These are phyloP conservation scores for Holcopasites calliopsidis DNA, from an alignment of 1,140 invertebrate genomes.

Conservation along the genomic window DNA sequence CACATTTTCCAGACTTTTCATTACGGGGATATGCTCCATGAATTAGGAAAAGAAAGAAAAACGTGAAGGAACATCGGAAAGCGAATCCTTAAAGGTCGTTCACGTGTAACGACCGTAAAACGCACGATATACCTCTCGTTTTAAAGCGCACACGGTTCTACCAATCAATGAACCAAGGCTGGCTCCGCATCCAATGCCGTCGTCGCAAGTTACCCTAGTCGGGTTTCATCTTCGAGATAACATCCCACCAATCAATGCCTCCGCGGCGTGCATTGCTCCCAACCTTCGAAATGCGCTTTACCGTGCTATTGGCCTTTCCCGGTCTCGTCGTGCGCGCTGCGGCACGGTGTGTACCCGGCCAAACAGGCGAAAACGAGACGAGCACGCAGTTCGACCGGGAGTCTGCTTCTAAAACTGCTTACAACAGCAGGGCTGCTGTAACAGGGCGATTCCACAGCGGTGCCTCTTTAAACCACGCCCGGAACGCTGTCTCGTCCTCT, in stretches of 20 bases:
- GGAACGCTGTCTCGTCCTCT: slow-evolving; percentile 51
- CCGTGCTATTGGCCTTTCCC: slow-evolving; percentile 40
- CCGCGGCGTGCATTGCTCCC: slow-evolving; percentile 53
- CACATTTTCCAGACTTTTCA: background rate
- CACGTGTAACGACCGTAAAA: background rate
- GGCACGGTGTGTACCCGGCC: slow-evolving; percentile 38
- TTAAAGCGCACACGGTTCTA: slow-evolving; percentile 8
- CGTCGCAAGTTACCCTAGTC: slow-evolving; percentile 8
- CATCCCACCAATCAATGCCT: slow-evolving; percentile 56
- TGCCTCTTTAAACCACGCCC: slow-evolving; percentile 61
- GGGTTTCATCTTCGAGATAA: slow-evolving; percentile 55
- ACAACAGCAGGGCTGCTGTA: slow-evolving; percentile 36
- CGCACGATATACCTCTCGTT: background rate
- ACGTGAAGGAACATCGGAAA: background rate
- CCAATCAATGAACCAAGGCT: slow-evolving; percentile 28
- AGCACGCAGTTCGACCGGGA: slow-evolving; percentile 18
- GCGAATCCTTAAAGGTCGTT: background rate
- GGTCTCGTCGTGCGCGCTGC: background rate
- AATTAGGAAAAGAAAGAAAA: background rate
- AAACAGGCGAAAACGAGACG: slow-evolving; percentile 31
- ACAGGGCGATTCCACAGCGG: slow-evolving; percentile 27
- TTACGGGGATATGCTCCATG: background rate
- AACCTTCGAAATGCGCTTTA: slow-evolving; percentile 50
- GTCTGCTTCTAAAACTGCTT: slow-evolving; percentile 47
- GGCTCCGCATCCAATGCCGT: slow-evolving; percentile 24